Conservation (phyloP, 1,140 invertebrate species). For the Steinernema feltiae region DNA sequence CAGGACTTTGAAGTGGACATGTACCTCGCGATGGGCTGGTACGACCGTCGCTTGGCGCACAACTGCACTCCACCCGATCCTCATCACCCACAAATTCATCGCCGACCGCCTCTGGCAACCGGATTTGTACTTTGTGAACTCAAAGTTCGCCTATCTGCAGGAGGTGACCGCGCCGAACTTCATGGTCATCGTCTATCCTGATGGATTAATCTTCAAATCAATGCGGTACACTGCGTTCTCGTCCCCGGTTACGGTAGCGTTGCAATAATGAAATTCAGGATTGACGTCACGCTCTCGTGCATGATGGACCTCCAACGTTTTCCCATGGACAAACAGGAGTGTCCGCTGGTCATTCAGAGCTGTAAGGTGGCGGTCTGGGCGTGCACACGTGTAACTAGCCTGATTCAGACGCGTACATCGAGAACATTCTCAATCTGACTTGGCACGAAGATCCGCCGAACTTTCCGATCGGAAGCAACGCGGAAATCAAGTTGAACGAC, state of each 20-base stretch:
- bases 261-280: too few species aligned
- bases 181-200: slow-evolving; percentile 55
- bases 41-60: slow-evolving; percentile 51
- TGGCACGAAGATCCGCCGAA: slow-evolving; percentile 50
- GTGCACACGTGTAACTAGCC: too few species aligned
- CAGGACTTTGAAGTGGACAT: slow-evolving; percentile 56
- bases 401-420: slow-evolving; percentile 53
- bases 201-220: slow-evolving; percentile 55
- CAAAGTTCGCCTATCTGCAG: slow-evolving; percentile 57
- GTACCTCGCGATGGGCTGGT: slow-evolving; percentile 57
- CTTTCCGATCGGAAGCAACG: slow-evolving; percentile 49
- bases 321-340: slow-evolving; percentile 46
- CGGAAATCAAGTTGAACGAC: slow-evolving; percentile 54
- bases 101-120: slow-evolving; percentile 44
- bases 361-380: too few species aligned
- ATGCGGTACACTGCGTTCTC: slow-evolving; percentile 39
- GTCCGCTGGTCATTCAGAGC: slow-evolving; percentile 35
- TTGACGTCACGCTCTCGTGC: slow-evolving; percentile 57
- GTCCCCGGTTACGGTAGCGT: not conserved
- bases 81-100: slow-evolving; percentile 51
- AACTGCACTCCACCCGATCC: slow-evolving; percentile 56
- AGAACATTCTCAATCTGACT: slow-evolving; percentile 52
- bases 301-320: slow-evolving; percentile 53
- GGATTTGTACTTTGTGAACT: slow-evolving; percentile 56
- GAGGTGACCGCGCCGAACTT: slow-evolving; percentile 46